Percentiles rank a stretch among this genome's conserved stretches.
Evolutionary conservation across 1,140 invertebrate species (phyloP).

Genomic region (Sycophila sp.): DNA sequence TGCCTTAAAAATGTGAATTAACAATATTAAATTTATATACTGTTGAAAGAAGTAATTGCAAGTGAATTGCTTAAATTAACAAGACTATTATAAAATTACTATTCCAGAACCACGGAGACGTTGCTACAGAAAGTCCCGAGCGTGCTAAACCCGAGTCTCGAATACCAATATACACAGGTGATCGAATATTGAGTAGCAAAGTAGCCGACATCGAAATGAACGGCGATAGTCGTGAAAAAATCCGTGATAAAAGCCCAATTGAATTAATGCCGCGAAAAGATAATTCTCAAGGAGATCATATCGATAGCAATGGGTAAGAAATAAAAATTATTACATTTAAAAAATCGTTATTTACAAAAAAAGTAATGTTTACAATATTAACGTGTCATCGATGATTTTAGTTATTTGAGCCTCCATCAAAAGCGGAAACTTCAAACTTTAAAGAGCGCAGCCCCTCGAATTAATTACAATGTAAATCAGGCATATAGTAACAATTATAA

Average conservation of each 20-base stretch:
- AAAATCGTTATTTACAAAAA: background rate
- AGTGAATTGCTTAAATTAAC: no score
- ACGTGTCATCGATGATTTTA: no score
- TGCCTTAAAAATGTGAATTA: no score
- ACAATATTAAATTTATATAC: no score
- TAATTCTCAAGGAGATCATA: background rate
- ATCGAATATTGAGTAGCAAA: background rate
- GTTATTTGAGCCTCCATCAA: background rate
- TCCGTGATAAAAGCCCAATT: background rate
- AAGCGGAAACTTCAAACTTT: background rate
- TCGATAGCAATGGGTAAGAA: background rate
- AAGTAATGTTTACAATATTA: background rate
- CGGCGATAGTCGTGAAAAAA: background rate
- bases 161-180: constrained; percentile 29
- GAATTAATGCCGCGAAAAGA: background rate
- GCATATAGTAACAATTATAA: background rate
- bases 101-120: no score
- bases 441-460: background rate
- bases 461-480: background rate
- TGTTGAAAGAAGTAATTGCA: no score
- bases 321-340: background rate
- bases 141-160: constrained; percentile 7
- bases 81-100: no score
- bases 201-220: background rate
- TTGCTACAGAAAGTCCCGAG: no score